Conservation (phyloP, 2,113 vertebrate species). For the Erinaceus europaeus region DNA sequence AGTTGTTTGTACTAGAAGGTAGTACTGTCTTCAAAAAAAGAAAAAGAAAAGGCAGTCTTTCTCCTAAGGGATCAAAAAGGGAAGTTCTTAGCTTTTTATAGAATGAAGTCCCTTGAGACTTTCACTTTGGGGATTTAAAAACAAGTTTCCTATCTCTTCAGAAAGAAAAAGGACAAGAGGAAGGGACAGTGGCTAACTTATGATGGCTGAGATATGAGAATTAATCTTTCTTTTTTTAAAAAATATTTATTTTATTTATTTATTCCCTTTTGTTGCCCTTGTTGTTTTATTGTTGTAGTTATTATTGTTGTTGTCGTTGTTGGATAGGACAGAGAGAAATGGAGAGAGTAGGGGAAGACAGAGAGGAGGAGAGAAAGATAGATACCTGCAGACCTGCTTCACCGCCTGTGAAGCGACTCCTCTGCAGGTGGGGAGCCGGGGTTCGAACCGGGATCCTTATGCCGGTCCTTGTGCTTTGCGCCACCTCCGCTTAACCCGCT, state of each 20-base stretch:
- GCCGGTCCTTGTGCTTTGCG: too few species aligned
- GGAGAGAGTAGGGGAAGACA: too few species aligned
- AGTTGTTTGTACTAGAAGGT: constrained; percentile 8
- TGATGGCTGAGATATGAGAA: not conserved
- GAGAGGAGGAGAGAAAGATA: not conserved
- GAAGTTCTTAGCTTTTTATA: constrained; percentile 65
- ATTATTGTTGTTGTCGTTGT: too few species aligned
- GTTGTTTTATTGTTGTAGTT: too few species aligned
- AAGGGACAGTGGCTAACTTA: not conserved
- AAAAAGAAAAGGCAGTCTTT: not conserved
- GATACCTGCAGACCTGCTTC: too few species aligned
- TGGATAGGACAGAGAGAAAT: too few species aligned
- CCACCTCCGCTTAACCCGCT: too few species aligned
- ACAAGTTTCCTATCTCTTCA: constrained; percentile 28
- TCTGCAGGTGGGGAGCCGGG: too few species aligned
- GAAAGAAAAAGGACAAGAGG: not conserved
- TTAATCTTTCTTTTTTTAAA: not conserved
- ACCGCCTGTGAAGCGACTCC: too few species aligned
- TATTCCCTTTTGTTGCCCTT: too few species aligned
- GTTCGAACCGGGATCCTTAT: too few species aligned
- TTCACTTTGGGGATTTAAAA: constrained; percentile 54
- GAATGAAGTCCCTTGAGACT: constrained; percentile 32
- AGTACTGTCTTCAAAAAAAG: too few species aligned
- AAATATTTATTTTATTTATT: not conserved
- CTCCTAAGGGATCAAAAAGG: not conserved